Base-by-base conservation (phyloP, 2,113 vertebrate species). In the Laticauda colubrina region DNA sequence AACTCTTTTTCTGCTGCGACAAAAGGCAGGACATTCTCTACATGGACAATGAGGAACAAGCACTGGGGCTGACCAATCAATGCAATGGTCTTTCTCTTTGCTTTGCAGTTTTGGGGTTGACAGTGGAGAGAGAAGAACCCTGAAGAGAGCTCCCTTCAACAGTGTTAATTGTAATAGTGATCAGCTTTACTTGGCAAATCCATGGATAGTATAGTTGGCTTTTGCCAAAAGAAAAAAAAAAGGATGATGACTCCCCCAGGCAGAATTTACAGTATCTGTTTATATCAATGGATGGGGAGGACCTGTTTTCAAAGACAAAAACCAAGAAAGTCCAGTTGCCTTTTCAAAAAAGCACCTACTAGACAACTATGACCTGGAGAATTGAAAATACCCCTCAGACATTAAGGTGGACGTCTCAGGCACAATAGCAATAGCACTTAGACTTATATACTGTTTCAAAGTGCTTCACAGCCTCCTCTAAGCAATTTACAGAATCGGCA, bases 71-170 rank as follows among this genome's bases (percentile, higher is more conserved):
- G 96, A 97, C 96, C 98, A 96, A 97, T 98, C 97, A 92, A 97
- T 98, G 98, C 96, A 89, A 96, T 97, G 97, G 95, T 97, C 97
- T 98, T 97, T 97, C 96, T 97, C 96, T 95, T 97, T 96, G 96
- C 97, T 97, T 96, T 96, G 97, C 94, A 96, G 51, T 39, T 55
- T 43, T 39, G 91, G 43, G 81, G 26, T 24, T 39, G 12, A n/a
- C 45, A 9, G 24, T n/a, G 43, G 88, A 89, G 11, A 26, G 39
- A 96, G 96, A 96, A 94, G 96, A 97, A 95, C 95, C 96, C 96
- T 95, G 96, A 97, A 95, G 95, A 95, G 94, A 93, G 93, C 94
- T 93, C 94, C 54, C 93, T 96, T 96, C 95, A 93, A 95, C 94
- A 2, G 90, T 53, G 93, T 95, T 94, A 94, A 96, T 95, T 90